A percentile compares a stretch with the other conserved stretches of the same genome.
These are phyloP conservation scores for Anoplolepis gracilipes DNA, from an alignment of 1,140 invertebrate species.

Conservation along the genomic window DNA sequence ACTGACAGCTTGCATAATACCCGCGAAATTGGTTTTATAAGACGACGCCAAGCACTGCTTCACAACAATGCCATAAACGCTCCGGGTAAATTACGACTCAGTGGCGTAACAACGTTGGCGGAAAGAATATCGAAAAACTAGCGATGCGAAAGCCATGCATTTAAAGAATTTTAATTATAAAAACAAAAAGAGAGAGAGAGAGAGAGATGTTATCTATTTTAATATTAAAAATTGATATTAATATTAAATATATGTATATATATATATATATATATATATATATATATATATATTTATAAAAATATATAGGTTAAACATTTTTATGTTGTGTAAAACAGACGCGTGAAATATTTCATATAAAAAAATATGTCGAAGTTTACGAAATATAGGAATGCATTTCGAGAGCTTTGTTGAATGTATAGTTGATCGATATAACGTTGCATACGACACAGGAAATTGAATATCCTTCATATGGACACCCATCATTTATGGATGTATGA, in stretches of 20 bases:
- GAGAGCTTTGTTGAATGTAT: constrained; percentile 52
- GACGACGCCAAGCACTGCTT: constrained; percentile 82
- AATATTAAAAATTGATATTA: background rate
- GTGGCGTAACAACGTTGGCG: constrained; percentile 75
- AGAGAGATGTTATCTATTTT: background rate
- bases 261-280: constrained; percentile 7
- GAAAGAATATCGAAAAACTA: constrained; percentile 52
- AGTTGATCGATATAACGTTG: constrained; percentile 66
- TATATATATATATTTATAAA: constrained; percentile 7
- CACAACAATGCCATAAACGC: constrained; percentile 85
- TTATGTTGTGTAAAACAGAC: constrained; percentile 20
- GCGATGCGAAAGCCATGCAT: background rate
- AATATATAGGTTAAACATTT: constrained; percentile 32
- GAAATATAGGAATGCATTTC: constrained; percentile 44
- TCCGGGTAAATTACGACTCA: constrained; percentile 83
- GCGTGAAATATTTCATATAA: constrained; percentile 23
- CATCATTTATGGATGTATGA: constrained; percentile 69
- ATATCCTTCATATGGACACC: constrained; percentile 65
- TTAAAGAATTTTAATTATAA: constrained; percentile 16
- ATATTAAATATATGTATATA: background rate
- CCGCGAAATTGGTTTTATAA: constrained; percentile 86
- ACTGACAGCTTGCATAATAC: constrained; percentile 85
- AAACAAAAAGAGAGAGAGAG: background rate
- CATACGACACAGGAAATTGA: constrained; percentile 69
- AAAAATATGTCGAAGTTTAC: constrained; percentile 48